Base-by-base conservation (phyloP, 2,797 vertebrate genomes). In the Peromyscus eremicus region DNA sequence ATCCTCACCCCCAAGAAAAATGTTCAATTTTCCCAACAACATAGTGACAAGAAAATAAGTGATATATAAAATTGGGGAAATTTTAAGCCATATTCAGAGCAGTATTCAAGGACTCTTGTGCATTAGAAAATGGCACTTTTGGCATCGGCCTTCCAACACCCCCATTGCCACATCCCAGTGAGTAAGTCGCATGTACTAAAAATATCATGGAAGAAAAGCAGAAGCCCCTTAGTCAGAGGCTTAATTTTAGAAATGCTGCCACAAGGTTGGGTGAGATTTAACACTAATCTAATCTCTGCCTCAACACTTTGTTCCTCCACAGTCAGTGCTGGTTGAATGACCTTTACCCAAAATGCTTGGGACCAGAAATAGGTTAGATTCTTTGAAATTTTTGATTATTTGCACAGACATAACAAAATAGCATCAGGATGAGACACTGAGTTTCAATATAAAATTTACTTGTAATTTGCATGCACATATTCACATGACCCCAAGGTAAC, bases 161-260 rank as follows among this genome's bases (percentile, higher is more conserved):
- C n/a, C 49, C 19, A 32, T 2, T 57, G 37, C 62, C 71, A 73
- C 60, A 21, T 49, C 10, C 34, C 17, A 23, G 6, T 32, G n/a
- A 94, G 60, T 68, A 37, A 93, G 64, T 29, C 57, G 4, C 57
- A 46, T 32, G 27, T 70, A 62, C 40, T 91, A 77, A 93, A 89
- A 79, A 84, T 92, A 68, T 34, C 34, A 21, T 34, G 60, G 37
- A 49, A n/a, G 16, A 7, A 32, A 60, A n/a, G 4, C 29, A 52
- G 55, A 27, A 29, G 40, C 46, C 70, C 19, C 79, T 85, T 68
- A 57, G 91, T 81, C 88, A 86, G 37, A 88, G 77, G 14, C 75
- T 83, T 49, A 76, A 90, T 87, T 94, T 93, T 94, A 66, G 91
- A 90, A 66, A 46, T 25, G 19, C 46, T 90, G 19, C 43, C 80